Evolutionary conservation across 2,113 vertebrate species (phyloP).

Genomic region (Thamnophis sirtalis): DNA sequence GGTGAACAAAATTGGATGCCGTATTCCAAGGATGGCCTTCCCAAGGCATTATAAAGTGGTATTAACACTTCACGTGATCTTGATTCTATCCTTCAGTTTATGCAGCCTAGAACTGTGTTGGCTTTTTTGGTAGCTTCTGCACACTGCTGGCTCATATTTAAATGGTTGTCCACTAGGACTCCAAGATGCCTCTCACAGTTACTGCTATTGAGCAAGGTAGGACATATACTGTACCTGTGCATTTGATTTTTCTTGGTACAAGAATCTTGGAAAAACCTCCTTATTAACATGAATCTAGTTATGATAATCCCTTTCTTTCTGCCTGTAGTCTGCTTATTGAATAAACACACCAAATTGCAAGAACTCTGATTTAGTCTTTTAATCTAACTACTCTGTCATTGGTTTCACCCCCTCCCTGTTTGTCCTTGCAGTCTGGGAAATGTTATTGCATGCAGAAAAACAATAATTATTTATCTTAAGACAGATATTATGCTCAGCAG

Average conservation of each 20-base stretch:
- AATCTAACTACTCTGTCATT: neutral
- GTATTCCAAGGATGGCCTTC: too few species aligned
- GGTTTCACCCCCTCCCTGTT: neutral
- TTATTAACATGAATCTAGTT: neutral
- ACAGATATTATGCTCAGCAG: neutral
- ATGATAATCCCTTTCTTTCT: neutral
- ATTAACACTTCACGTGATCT: too few species aligned
- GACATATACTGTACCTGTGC: too few species aligned
- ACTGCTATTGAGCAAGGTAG: too few species aligned
- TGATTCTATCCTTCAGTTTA: too few species aligned
- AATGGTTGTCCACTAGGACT: too few species aligned
- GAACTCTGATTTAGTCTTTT: neutral
- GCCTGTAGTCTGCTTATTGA: slow-evolving; percentile 4
- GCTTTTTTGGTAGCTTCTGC: too few species aligned
- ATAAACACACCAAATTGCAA: neutral
- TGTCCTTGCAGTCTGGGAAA: slow-evolving; percentile 16
- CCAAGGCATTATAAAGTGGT: too few species aligned
- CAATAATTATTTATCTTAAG: neutral
- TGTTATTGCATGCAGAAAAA: neutral
- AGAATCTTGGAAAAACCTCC: neutral
- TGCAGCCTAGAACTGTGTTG: too few species aligned
- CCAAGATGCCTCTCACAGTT: too few species aligned
- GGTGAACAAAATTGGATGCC: too few species aligned
- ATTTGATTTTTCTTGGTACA: neutral
- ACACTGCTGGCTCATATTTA: too few species aligned